phyloP scores from a whole-genome alignment of 2,888 invertebrate species.

The Caradrina kadenii region DNA sequence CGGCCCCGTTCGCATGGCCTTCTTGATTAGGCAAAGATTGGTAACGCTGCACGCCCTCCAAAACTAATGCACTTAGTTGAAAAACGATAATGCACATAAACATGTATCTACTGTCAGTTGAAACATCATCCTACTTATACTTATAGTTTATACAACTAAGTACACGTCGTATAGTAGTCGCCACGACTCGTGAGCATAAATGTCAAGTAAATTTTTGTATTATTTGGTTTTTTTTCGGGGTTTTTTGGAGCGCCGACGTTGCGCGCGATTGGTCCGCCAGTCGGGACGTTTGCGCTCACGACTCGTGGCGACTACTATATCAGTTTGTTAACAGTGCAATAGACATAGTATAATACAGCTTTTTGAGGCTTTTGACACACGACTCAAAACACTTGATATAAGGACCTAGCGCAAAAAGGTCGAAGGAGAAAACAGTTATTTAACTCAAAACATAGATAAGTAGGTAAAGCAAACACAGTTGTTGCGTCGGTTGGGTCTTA shows the following conservation, averaged over 20 bases:
- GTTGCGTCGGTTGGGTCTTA: constrained; percentile 17
- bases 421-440: not conserved
- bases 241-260: too few species aligned
- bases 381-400: not conserved
- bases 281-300: too few species aligned
- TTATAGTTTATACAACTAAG: not conserved
- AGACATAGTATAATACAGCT: too few species aligned
- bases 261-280: too few species aligned
- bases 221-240: too few species aligned
- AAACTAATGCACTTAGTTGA: constrained; percentile 19
- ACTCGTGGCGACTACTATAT: too few species aligned
- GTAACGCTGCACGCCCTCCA: constrained; percentile 30
- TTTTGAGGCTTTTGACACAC: too few species aligned
- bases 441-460: not conserved
- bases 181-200: too few species aligned
- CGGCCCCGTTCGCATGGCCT: constrained; percentile 42
- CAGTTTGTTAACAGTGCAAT: not conserved
- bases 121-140: not conserved
- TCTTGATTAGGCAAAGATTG: constrained; percentile 45
- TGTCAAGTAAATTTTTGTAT: too few species aligned
- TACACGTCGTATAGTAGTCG: not conserved
- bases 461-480: constrained; percentile 3
- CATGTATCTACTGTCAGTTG: not conserved
- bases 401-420: constrained; percentile 11
- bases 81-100: constrained; percentile 12